A percentile compares a stretch with the other conserved stretches of the same genome.
phyloP scores from a whole-genome alignment of 2,113 vertebrate genomes.

The Otis tarda region DNA sequence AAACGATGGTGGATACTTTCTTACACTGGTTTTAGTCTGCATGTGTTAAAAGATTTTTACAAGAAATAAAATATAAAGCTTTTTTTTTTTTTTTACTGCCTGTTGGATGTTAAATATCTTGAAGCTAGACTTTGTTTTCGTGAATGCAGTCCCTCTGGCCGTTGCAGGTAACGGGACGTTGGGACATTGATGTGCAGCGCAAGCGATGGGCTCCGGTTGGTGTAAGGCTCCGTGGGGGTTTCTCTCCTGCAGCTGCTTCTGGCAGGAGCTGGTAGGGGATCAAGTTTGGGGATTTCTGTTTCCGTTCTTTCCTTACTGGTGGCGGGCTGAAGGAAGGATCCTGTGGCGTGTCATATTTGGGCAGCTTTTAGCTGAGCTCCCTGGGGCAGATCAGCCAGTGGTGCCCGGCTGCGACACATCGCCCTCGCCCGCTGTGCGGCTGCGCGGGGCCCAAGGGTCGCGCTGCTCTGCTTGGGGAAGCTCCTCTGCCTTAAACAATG shows the following conservation, averaged over 20 bases:
- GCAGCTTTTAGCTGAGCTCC: background rate
- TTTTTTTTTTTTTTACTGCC: constrained; percentile 67
- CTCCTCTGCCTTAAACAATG: too few relatives aligned
- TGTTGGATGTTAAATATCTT: background rate
- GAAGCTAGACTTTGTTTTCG: background rate
- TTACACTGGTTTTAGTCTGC: constrained; percentile 99
- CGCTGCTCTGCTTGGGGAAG: accelerated
- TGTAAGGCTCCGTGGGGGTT: background rate
- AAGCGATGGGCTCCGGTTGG: too few relatives aligned
- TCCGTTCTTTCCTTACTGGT: background rate
- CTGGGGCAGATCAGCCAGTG: background rate
- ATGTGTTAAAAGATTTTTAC: constrained; percentile 95
- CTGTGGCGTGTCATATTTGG: accelerated
- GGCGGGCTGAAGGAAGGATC: background rate
- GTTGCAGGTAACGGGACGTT: accelerated
- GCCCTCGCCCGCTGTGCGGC: too few relatives aligned
- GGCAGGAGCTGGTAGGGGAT: accelerated
- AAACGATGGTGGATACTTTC: constrained; percentile 87
- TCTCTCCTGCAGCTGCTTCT: background rate
- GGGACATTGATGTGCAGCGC: background rate
- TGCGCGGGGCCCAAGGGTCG: background rate
- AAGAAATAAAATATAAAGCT: constrained; percentile 82
- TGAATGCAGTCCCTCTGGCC: accelerated
- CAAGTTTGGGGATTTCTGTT: background rate
- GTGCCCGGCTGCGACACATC: too few relatives aligned